phyloP scores from a whole-genome alignment of 2,888 invertebrate genomes.

The Drosophila phalerata region DNA sequence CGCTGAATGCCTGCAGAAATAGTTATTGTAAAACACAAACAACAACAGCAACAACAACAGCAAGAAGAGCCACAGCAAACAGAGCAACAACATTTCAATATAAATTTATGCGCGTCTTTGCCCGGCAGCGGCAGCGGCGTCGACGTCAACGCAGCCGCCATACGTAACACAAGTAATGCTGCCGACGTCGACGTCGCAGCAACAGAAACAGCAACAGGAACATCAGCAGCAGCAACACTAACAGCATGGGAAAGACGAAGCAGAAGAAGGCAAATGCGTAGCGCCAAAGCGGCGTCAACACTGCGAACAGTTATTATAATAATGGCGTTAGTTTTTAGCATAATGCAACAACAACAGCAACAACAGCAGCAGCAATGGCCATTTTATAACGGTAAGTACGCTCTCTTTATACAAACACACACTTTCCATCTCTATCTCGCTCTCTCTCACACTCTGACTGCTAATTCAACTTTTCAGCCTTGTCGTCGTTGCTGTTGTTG shows the following conservation, averaged over 20 bases:
- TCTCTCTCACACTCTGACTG: constrained; percentile 1
- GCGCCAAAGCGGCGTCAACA: constrained; percentile 40
- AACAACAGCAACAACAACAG: constrained; percentile 20
- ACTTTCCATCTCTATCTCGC: not conserved
- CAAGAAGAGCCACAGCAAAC: constrained; percentile 23
- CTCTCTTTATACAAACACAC: constrained; percentile 5
- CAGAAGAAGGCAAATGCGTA: constrained; percentile 5
- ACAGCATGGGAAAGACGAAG: constrained; percentile 11
- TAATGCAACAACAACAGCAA: constrained; percentile 60
- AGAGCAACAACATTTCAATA: constrained; percentile 46
- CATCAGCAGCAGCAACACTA: constrained; percentile 32
- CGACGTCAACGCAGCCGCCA: constrained; percentile 40
- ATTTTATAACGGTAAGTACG: constrained; percentile 69
- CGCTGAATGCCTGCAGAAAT: constrained; percentile 72
- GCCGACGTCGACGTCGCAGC: constrained; percentile 45
- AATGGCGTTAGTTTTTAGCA: constrained; percentile 74
- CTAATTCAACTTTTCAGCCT: constrained; percentile 45
- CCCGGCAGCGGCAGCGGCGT: constrained; percentile 65
- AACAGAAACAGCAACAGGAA: constrained; percentile 26
- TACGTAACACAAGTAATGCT: constrained; percentile 44
- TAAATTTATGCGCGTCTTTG: constrained; percentile 61
- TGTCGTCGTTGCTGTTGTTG: constrained; percentile 13
- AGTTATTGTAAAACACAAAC: constrained; percentile 56
- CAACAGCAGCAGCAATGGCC: constrained; percentile 53
- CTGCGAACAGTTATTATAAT: constrained; percentile 64